A percentile compares a stretch with the other conserved stretches of the same genome.
Evolutionary conservation across 2,113 vertebrate species (phyloP).

Genomic region (Petaurus breviceps): DNA sequence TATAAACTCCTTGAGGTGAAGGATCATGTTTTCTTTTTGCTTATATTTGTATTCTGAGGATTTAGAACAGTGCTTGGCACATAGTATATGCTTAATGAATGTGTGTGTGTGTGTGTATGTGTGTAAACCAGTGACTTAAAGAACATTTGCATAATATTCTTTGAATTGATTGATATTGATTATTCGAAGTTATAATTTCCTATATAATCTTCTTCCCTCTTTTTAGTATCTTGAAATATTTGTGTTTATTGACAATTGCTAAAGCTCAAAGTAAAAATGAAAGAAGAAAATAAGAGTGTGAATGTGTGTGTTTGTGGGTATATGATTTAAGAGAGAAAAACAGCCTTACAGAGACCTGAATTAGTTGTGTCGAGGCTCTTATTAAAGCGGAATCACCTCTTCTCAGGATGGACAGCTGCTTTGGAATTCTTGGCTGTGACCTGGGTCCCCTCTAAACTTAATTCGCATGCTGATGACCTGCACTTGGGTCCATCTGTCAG

Average conservation of each 20-base stretch:
- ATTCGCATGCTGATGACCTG: slow-evolving; percentile 9
- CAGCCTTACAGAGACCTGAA: slow-evolving; percentile 31
- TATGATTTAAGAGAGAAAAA: not conserved
- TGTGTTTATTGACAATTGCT: not conserved
- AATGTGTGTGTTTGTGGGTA: not conserved
- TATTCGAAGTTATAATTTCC: not conserved
- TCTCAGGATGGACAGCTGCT: slow-evolving; percentile 26
- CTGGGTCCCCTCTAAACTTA: slow-evolving; percentile 26
- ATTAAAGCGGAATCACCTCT: slow-evolving; percentile 30
- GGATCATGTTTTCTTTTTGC: not conserved
- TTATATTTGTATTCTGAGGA: not conserved
- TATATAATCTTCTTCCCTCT: not conserved
- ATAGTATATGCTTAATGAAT: not conserved
- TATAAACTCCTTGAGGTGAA: not conserved
- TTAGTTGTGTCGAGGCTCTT: slow-evolving; percentile 39
- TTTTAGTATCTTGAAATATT: not conserved
- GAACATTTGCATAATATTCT: not conserved
- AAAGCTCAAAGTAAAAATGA: not conserved
- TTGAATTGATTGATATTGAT: not conserved
- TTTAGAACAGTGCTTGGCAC: not conserved
- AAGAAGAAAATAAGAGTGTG: not conserved
- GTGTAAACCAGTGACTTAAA: not conserved
- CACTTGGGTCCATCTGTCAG: not conserved
- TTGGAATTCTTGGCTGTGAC: slow-evolving; percentile 10
- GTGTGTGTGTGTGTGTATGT: not conserved